phyloP scores from a whole-genome alignment of 2,113 vertebrate genomes.

The Bujurquina vittata region DNA sequence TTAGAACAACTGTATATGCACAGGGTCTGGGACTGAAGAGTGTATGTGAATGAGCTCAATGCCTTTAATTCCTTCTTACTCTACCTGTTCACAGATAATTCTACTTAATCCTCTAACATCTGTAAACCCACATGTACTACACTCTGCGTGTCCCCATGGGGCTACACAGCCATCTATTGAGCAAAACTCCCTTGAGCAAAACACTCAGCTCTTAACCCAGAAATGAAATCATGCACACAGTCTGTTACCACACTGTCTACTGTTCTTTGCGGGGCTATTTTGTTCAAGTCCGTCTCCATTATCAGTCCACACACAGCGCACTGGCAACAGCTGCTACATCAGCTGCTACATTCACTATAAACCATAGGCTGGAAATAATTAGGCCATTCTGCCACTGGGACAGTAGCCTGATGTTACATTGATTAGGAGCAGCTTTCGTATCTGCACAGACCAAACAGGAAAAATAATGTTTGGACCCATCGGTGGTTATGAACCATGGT shows the following conservation, averaged over 20 bases:
- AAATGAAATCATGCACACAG: constrained; percentile 34
- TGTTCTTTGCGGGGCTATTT: constrained; percentile 48
- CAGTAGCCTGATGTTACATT: constrained; percentile 50
- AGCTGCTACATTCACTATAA: constrained; percentile 55
- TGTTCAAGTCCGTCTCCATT: constrained; percentile 55
- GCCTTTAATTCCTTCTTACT: constrained; percentile 26
- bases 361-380: constrained; percentile 54
- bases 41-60: constrained; percentile 27
- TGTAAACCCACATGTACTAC: constrained; percentile 44
- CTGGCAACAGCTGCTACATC: constrained; percentile 69
- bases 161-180: not conserved
- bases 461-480: constrained; percentile 49
- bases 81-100: constrained; percentile 48
- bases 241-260: constrained; percentile 45
- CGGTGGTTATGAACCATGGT: constrained; percentile 29
- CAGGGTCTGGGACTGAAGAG: not conserved
- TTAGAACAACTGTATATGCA: not conserved
- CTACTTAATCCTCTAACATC: constrained; percentile 47
- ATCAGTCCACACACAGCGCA: constrained; percentile 41
- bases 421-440: constrained; percentile 61
- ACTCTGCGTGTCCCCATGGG: constrained; percentile 1
- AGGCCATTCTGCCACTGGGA: constrained; percentile 47
- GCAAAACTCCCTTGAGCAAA: constrained; percentile 24
- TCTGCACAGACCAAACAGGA: constrained; percentile 34
- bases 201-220: constrained; percentile 8